A percentile compares a stretch with the other conserved stretches of the same genome.
These are phyloP conservation scores for Entomyzon cyanotis DNA, from an alignment of 2,113 vertebrate species.

Conservation along the genomic window DNA sequence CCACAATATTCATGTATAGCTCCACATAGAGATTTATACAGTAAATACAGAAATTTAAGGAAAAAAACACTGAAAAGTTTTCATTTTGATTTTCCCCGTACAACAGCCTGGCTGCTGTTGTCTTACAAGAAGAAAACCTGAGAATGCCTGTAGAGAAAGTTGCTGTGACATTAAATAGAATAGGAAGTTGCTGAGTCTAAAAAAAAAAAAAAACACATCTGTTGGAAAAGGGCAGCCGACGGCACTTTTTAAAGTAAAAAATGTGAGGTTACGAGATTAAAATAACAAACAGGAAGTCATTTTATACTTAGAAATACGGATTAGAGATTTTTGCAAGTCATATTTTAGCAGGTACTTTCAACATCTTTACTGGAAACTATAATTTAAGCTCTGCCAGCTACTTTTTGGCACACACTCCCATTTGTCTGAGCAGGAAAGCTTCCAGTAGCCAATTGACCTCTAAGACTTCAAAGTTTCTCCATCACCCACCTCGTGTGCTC, in stretches of 20 bases:
- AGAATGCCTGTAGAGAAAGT: not conserved
- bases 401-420: not conserved
- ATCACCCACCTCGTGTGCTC: not conserved
- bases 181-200: not conserved
- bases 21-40: not conserved
- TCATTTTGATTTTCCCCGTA: not conserved
- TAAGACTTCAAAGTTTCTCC: not conserved
- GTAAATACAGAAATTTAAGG: not conserved
- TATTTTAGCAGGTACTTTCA: slow-evolving; percentile 35
- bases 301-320: slow-evolving; percentile 71
- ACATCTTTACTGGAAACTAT: slow-evolving; percentile 62
- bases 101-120: not conserved
- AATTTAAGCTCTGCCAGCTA: slow-evolving; percentile 48
- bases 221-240: not conserved
- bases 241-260: slow-evolving; percentile 58
- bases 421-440: not conserved
- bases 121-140: slow-evolving; percentile 32
- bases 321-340: slow-evolving; percentile 60
- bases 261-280: slow-evolving; percentile 60
- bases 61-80: not conserved
- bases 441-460: not conserved
- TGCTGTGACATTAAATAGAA: slow-evolving; percentile 12
- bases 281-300: slow-evolving; percentile 62
- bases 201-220: slow-evolving; percentile 37
- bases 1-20: not conserved